Conservation (phyloP, 2,797 vertebrate genomes). For the Petrocephalus sullivani region DNA sequence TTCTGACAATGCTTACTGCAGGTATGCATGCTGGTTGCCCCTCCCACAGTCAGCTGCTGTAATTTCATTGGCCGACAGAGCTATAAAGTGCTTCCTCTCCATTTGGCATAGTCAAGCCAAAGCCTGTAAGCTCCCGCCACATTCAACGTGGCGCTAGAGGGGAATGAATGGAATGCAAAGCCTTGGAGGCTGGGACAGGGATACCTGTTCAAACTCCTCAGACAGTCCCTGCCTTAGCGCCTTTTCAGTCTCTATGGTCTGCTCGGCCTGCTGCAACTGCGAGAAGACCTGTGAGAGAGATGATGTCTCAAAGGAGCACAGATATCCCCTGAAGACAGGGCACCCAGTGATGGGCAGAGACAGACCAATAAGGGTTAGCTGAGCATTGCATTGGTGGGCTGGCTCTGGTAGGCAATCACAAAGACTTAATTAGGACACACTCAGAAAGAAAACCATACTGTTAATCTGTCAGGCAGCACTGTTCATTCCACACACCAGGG, state of each 20-base stretch:
- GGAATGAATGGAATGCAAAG: background rate
- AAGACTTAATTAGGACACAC: background rate
- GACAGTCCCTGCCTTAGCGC: conserved; percentile 64
- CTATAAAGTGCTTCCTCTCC: background rate
- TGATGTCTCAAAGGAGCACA: background rate
- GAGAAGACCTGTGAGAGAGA: conserved; percentile 60
- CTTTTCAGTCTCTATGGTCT: conserved; percentile 63
- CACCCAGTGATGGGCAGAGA: background rate
- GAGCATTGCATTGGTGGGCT: background rate
- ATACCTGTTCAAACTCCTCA: conserved; percentile 75
- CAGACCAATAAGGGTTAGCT: background rate
- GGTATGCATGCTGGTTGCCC: background rate
- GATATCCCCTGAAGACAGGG: background rate
- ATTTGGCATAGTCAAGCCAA: background rate
- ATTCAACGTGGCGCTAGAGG: background rate
- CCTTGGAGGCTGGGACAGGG: background rate
- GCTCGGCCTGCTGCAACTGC: conserved; percentile 64
- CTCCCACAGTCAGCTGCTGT: background rate
- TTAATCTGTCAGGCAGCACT: conserved; percentile 37
- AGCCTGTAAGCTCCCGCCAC: background rate
- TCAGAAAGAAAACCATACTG: background rate
- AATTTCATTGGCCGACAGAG: background rate
- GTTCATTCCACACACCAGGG: conserved; percentile 22
- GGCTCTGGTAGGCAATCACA: background rate
- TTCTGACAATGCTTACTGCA: background rate